Evolutionary conservation across 2,888 invertebrate species (phyloP).

Genomic region (Anoplius nigerrimus): DNA sequence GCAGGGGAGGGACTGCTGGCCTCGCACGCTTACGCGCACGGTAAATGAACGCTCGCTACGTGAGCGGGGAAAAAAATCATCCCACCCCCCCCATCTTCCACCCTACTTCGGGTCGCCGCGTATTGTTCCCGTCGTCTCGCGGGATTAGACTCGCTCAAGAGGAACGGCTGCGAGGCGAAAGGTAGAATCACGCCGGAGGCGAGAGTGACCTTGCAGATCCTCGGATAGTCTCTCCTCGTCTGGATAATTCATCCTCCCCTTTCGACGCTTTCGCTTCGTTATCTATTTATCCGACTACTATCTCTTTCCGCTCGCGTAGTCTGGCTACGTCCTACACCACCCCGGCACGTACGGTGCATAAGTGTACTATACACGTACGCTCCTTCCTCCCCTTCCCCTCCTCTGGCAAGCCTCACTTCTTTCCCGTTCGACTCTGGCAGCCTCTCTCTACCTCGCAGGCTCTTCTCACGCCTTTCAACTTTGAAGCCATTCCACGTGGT

Average conservation of each 20-base stretch:
- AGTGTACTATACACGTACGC: background rate
- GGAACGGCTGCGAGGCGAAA: too few species aligned
- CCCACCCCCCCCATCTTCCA: too few species aligned
- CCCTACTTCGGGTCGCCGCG: too few species aligned
- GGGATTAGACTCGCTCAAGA: too few species aligned
- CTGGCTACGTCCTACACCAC: too few species aligned
- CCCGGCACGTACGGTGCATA: conserved; percentile 18
- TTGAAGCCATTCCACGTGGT: conserved; percentile 33
- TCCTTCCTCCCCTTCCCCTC: background rate
- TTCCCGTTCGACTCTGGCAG: background rate
- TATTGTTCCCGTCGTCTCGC: too few species aligned
- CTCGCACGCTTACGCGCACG: too few species aligned
- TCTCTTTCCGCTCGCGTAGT: background rate
- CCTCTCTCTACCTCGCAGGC: conserved; percentile 4
- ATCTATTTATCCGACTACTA: background rate
- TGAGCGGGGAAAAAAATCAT: too few species aligned
- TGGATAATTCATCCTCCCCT: conserved; percentile 4
- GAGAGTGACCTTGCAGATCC: conserved; percentile 4
- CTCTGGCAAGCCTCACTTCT: conserved; percentile 1
- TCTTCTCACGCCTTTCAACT: conserved; percentile 28
- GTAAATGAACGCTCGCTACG: too few species aligned
- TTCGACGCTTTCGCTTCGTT: background rate
- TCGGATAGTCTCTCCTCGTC: background rate
- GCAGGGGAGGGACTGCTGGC: conserved; percentile 9
- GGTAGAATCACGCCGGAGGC: too few species aligned